Conservation (phyloP, 1,140 invertebrate genomes). For the Pinna nobilis region DNA sequence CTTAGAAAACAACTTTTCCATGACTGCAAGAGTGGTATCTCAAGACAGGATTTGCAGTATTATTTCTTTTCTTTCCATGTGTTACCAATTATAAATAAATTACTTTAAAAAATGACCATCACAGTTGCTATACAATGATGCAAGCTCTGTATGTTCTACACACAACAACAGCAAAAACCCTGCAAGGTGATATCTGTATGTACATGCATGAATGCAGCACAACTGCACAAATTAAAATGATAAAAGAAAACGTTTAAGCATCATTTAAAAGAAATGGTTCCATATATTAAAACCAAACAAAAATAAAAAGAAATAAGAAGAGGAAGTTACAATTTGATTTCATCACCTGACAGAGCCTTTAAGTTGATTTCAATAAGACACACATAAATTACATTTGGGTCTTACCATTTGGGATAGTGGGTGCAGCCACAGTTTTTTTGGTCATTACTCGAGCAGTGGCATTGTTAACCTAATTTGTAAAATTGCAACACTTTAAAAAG, state of each 20-base stretch:
- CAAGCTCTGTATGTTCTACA: conserved; percentile 6
- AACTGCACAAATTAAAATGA: no score
- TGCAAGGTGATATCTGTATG: conserved; percentile 17
- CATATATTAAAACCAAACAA: no score
- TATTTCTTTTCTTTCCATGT: no score
- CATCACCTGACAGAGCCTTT: conserved; percentile 21
- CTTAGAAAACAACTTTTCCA: no score
- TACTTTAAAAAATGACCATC: neutral
- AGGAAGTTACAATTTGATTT: no score
- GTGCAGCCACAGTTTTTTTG: conserved; percentile 87
- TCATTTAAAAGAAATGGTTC: no score
- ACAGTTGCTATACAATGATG: conserved; percentile 13
- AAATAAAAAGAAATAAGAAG: no score
- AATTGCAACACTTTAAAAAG: conserved; percentile 54
- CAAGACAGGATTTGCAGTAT: no score
- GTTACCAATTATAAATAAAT: no score
- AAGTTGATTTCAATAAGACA: conserved; percentile 3
- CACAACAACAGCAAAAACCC: conserved; percentile 15
- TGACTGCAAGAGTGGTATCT: no score
- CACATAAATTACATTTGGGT: conserved; percentile 50
- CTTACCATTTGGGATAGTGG: conserved; percentile 95
- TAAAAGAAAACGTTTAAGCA: no score
- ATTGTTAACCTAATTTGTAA: conserved; percentile 91
- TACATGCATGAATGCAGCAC: conserved; percentile 18
- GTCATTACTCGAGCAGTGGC: conserved; percentile 98